phyloP scores from a whole-genome alignment of 2,888 invertebrate genomes.

The Vannuccia rotundouncinata region DNA sequence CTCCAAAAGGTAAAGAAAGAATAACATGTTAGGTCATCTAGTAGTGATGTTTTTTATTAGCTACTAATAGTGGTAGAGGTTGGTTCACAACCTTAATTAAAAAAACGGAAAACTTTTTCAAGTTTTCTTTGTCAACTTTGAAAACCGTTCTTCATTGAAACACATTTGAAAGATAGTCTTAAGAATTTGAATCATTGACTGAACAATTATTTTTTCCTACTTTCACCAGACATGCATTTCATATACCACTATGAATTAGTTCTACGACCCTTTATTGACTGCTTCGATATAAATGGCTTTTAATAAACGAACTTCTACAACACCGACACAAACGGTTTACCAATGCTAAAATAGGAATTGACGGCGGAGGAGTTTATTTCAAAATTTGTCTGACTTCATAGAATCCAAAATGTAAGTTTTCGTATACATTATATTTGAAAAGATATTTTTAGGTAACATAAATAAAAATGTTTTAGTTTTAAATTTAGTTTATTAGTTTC shows the following conservation, averaged over 20 bases:
- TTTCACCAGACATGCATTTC: no score
- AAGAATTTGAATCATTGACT: no score
- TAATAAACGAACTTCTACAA: no score
- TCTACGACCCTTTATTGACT: no score
- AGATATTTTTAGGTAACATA: neutral
- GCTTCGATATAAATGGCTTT: no score
- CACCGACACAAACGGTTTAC: neutral
- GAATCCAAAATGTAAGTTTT: slow-evolving; percentile 1
- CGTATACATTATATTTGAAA: slow-evolving; percentile 11
- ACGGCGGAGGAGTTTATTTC: neutral
- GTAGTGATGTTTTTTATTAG: neutral
- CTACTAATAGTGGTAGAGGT: neutral
- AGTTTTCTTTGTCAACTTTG: neutral
- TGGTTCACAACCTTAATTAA: neutral
- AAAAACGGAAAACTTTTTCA: neutral
- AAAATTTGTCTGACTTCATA: neutral
- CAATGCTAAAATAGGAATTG: neutral
- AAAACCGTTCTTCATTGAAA: neutral
- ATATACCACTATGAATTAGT: no score
- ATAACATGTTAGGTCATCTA: neutral
- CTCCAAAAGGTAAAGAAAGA: neutral
- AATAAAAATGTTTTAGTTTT: neutral
- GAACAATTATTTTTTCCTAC: no score
- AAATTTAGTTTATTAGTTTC: slow-evolving; percentile 5
- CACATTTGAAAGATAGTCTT: neutral